Base-by-base conservation (phyloP, 1,140 invertebrate genomes). In the Dreissena polymorpha region DNA sequence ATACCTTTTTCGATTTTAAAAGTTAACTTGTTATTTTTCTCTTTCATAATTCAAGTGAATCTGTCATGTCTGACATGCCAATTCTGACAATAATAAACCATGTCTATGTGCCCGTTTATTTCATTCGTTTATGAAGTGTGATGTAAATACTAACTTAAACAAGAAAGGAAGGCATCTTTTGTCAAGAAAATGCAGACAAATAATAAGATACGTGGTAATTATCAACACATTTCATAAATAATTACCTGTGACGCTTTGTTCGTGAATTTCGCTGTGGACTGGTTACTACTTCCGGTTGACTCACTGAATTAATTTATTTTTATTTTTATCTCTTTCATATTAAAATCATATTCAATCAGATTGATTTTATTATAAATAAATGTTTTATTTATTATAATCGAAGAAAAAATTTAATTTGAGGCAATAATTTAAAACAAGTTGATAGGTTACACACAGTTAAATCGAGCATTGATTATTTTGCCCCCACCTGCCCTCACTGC, bases 221-320 rank as follows among this genome's bases (percentile, higher is more conserved):
- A 18, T 60, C 57, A 60, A 60, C 16, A 60, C 21, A n/a, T 60
- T 60, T 60, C 57, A 60, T 60, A 60, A 51, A 49, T 78, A 78
- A 78, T 78, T 78, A 78, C 76, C 76, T 78, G 39, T n/a, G 69
- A 70, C 21, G 75, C 76, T 78, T 78, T 78, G 76, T 78, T 78
- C 76, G 23, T 69, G 76, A 78, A 25, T 27, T 55, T 78, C 63
- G 27, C 73, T 78, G 18, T 18, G 57, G 67, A 57, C 53, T 69
- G 49, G 50, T 23, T 77, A 14, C 51, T 21, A 78, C 76, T 78
- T 78, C 76, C 76, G 76, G 76, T 76, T 78, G 76, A 78, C 65
- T 78, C 76, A 78, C 55, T 64, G 67, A n/a, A 23, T 18, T 60
- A 60, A n/a, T 60, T 60, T 60, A n/a, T 60, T 18, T 60, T 60